These are phyloP conservation scores for Lepidostoma basale DNA, from an alignment of 1,140 invertebrate genomes.

Conservation along the genomic window DNA sequence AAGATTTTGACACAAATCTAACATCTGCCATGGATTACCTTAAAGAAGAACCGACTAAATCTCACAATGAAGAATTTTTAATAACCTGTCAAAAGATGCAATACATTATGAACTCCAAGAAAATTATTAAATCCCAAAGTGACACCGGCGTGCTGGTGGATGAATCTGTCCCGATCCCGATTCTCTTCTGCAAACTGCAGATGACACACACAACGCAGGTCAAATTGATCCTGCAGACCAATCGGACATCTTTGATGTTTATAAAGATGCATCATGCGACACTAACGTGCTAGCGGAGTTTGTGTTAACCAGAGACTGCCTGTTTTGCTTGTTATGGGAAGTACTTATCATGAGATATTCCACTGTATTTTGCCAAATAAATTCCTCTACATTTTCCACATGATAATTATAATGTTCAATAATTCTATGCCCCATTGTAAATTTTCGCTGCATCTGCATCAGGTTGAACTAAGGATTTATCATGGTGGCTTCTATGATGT, in stretches of 20 bases:
- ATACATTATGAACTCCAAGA: constrained; percentile 28
- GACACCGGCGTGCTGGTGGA: constrained; percentile 7
- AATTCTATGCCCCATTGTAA: no score
- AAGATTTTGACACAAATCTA: constrained; percentile 4
- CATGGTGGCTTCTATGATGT: no score
- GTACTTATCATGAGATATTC: no score
- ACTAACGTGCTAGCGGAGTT: constrained; percentile 11
- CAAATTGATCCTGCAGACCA: constrained; percentile 12
- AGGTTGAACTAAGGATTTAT: no score
- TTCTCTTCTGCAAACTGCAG: background rate
- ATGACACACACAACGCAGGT: background rate
- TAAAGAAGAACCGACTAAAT: constrained; percentile 26
- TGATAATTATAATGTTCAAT: no score
- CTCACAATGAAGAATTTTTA: constrained; percentile 48
- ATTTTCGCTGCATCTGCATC: no score
- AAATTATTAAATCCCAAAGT: constrained; percentile 14
- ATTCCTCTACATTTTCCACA: no score
- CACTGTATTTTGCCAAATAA: no score
- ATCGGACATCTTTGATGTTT: constrained; percentile 37
- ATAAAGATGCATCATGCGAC: constrained; percentile 13
- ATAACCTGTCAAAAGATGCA: constrained; percentile 36
- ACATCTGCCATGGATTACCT: constrained; percentile 12
- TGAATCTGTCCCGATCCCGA: background rate
- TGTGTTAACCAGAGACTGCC: no score
- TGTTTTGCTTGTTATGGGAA: no score